Evolutionary conservation across 2,888 invertebrate genomes (phyloP).

Genomic region (Harmothoe impar): DNA sequence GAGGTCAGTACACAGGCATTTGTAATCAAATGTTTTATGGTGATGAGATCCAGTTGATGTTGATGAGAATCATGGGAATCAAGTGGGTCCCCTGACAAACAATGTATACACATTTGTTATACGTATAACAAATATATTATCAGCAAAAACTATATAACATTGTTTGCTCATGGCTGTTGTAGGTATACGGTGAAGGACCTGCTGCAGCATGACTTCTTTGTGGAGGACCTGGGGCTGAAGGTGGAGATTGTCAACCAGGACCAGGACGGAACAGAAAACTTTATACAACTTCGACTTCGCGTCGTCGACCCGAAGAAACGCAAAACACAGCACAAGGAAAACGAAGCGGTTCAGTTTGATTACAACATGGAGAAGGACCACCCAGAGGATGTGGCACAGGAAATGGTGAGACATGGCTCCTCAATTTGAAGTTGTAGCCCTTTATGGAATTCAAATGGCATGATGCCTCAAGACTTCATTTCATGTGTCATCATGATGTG

Average conservation of each 20-base stretch:
- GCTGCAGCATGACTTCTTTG: constrained; percentile 97
- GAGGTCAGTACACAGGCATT: constrained; percentile 85
- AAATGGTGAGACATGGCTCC: constrained; percentile 88
- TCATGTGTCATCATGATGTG: no score
- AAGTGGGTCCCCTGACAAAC: no score
- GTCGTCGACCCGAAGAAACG: constrained; percentile 98
- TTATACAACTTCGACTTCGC: constrained; percentile 91
- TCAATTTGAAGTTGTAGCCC: no score
- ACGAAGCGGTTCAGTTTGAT: constrained; percentile 99
- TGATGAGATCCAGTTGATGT: no score
- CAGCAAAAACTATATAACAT: no score
- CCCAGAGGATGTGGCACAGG: constrained; percentile 95
- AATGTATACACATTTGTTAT: no score
- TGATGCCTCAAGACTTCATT: no score
- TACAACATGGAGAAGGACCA: constrained; percentile 96
- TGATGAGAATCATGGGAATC: no score
- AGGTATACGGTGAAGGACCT: constrained; percentile 96
- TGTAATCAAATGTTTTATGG: no score
- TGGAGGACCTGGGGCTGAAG: constrained; percentile 94
- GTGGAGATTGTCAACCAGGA: constrained; percentile 89
- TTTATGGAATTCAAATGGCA: not conserved
- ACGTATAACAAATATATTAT: no score
- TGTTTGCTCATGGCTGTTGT: no score
- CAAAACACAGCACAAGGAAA: constrained; percentile 98
- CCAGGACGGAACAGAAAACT: constrained; percentile 85